Evolutionary conservation across 2,797 vertebrate species (phyloP).

Genomic region (Rhinatrema bivittatum): DNA sequence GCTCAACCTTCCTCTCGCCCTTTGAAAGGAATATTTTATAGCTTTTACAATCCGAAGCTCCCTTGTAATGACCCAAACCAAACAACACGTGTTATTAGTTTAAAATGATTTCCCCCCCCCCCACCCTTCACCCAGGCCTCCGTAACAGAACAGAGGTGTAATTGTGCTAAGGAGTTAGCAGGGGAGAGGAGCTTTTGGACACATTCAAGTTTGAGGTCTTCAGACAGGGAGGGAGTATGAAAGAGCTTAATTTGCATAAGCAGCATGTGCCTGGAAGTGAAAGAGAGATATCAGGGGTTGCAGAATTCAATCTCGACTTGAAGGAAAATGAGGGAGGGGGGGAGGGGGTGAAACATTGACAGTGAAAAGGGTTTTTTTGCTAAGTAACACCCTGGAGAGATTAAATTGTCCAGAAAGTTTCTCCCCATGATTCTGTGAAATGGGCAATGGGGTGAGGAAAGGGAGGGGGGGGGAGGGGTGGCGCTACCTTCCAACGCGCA

Average conservation of each 20-base stretch:
- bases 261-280: constrained; percentile 65
- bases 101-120: constrained; percentile 40
- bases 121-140: constrained; percentile 18
- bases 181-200: constrained; percentile 66
- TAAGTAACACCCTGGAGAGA: constrained; percentile 69
- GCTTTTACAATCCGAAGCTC: constrained; percentile 38
- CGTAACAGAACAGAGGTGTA: constrained; percentile 47
- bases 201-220: constrained; percentile 76
- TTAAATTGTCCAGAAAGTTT: constrained; percentile 81
- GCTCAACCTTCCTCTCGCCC: constrained; percentile 16
- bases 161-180: constrained; percentile 49
- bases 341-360: constrained; percentile 53
- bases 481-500: constrained; percentile 46
- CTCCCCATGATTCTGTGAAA: constrained; percentile 67
- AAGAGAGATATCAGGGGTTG: constrained; percentile 64
- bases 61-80: constrained; percentile 53
- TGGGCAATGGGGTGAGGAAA: constrained; percentile 62
- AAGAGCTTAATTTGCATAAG: constrained; percentile 81
- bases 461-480: constrained; percentile 37
- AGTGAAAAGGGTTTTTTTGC: constrained; percentile 62
- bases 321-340: constrained; percentile 45
- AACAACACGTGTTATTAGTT: constrained; percentile 52
- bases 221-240: constrained; percentile 58
- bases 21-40: constrained; percentile 33
- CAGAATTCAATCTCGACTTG: constrained; percentile 46